phyloP scores from a whole-genome alignment of 2,113 vertebrate genomes.

The Apteryx mantelli region DNA sequence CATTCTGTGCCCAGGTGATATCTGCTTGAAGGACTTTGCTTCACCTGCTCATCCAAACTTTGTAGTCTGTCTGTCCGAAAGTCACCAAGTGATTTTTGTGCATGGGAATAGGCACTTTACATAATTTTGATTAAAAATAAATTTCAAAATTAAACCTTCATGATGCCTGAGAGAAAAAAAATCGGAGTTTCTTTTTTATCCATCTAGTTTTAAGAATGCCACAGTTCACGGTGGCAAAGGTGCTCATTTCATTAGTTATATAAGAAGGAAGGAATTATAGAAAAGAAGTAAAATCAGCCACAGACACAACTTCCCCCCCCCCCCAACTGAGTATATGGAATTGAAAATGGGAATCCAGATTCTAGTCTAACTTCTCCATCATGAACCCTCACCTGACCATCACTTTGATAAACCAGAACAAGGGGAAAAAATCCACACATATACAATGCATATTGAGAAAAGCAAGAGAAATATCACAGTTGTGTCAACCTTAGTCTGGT shows the following conservation, averaged over 20 bases:
- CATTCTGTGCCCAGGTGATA: neutral
- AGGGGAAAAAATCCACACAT: neutral
- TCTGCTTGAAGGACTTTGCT: neutral
- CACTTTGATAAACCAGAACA: neutral
- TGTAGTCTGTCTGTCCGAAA: neutral
- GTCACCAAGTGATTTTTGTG: neutral
- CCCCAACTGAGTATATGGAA: neutral
- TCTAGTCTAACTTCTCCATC: neutral
- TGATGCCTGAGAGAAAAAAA: neutral
- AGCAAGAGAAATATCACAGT: neutral
- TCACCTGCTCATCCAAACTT: neutral
- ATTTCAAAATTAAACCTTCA: neutral
- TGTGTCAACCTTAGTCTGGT: neutral
- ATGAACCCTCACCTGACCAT: neutral
- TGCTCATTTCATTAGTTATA: neutral
- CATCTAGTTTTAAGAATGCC: neutral
- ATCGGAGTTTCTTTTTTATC: neutral
- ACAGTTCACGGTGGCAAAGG: neutral
- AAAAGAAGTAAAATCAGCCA: neutral
- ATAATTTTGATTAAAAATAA: neutral
- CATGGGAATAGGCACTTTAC: neutral
- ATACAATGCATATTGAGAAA: accelerated
- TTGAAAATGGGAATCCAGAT: neutral
- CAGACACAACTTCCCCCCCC: neutral
- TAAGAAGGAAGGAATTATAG: neutral